Conservation (phyloP, 1,140 invertebrate genomes). For the Papilio glaucus region DNA sequence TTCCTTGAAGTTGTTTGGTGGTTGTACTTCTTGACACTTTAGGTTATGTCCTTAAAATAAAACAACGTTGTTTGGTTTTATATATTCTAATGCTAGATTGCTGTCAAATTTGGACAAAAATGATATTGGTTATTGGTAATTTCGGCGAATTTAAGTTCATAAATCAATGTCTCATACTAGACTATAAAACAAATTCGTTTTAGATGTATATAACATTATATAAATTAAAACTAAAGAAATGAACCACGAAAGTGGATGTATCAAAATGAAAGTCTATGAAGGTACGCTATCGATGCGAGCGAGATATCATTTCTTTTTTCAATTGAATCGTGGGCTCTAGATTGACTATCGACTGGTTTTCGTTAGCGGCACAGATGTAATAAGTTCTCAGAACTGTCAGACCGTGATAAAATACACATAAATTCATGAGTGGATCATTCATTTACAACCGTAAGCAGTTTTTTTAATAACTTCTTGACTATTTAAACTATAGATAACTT, state of each 20-base stretch:
- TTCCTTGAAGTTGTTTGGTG: constrained; percentile 21
- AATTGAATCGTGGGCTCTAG: constrained; percentile 62
- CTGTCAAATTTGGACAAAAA: too few species aligned
- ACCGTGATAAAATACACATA: constrained; percentile 24
- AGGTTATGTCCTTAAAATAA: background rate
- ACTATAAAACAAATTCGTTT: too few species aligned
- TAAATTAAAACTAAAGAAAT: background rate
- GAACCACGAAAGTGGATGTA: constrained; percentile 23
- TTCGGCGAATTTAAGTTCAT: too few species aligned
- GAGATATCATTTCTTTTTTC: constrained; percentile 55
- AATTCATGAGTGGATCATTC: too few species aligned
- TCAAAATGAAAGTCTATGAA: constrained; percentile 45
- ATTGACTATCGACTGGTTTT: constrained; percentile 66
- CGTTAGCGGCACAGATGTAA: constrained; percentile 57
- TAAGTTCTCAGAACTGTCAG: constrained; percentile 47
- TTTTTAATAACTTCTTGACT: background rate
- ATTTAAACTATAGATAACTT: background rate
- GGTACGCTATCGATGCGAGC: constrained; percentile 53
- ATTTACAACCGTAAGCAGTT: too few species aligned
- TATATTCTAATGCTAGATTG: too few species aligned
- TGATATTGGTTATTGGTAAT: too few species aligned
- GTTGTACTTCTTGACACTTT: background rate
- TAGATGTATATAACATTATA: too few species aligned
- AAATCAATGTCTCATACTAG: too few species aligned
- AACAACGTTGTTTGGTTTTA: background rate